Conservation (phyloP, 2,888 invertebrate genomes). For the Coenonympha glycerion region DNA sequence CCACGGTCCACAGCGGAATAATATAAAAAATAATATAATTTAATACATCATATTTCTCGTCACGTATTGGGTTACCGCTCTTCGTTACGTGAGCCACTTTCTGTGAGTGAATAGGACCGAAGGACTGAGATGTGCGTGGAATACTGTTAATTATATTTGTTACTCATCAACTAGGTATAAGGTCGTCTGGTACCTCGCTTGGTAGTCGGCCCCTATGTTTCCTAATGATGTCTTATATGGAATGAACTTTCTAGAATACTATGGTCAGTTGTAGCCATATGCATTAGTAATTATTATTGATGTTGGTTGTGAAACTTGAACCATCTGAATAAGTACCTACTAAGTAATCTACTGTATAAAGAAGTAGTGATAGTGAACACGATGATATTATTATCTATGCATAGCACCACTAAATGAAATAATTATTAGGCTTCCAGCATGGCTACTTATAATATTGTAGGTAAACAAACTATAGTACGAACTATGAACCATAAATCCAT, state of each 20-base stretch:
- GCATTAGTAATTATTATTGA: background rate
- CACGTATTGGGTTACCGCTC: constrained; percentile 73
- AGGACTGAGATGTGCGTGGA: constrained; percentile 61
- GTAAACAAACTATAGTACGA: no score
- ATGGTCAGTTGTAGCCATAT: background rate
- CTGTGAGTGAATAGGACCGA: constrained; percentile 64
- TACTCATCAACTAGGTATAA: constrained; percentile 46
- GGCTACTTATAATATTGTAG: no score
- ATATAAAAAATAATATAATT: constrained; percentile 60
- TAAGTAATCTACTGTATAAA: no score
- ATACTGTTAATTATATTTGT: constrained; percentile 69
- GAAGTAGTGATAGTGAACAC: no score
- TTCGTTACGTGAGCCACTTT: constrained; percentile 74
- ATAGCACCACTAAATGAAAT: no score
- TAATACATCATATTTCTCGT: constrained; percentile 68
- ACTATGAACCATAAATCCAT: no score
- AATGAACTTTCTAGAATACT: constrained; percentile 23
- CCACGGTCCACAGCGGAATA: constrained; percentile 60
- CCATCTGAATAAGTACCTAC: no score
- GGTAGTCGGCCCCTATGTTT: constrained; percentile 28
- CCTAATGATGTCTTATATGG: constrained; percentile 26
- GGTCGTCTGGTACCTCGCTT: constrained; percentile 35
- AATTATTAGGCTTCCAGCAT: no score
- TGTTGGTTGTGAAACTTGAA: no score
- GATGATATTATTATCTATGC: no score